phyloP scores from a whole-genome alignment of 2,888 invertebrate genomes.

The Drosophila nr. fundita region DNA sequence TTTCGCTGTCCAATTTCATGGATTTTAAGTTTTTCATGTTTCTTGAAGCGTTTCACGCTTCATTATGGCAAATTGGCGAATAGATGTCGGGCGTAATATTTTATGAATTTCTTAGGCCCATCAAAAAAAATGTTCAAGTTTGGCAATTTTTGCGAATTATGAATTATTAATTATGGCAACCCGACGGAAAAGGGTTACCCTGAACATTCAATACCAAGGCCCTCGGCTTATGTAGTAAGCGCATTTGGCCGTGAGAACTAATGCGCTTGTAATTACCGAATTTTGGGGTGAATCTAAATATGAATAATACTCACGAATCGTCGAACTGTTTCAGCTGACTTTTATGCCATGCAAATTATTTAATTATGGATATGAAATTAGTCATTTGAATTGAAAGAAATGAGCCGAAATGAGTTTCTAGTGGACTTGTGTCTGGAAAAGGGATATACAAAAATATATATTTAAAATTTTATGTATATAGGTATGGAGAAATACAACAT shows the following conservation, averaged over 20 bases:
- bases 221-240: conserved; percentile 46
- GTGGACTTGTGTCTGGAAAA: background rate
- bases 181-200: conserved; percentile 38
- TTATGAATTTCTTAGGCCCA: conserved; percentile 58
- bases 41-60: conserved; percentile 70
- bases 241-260: conserved; percentile 75
- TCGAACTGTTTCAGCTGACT: conserved; percentile 32
- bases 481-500: background rate
- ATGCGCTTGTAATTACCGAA: conserved; percentile 69
- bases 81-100: conserved; percentile 46
- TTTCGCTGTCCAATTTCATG: conserved; percentile 66
- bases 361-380: conserved; percentile 74
- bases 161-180: conserved; percentile 73
- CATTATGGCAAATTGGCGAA: conserved; percentile 69
- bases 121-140: conserved; percentile 25
- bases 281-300: conserved; percentile 39
- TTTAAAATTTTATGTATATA: background rate
- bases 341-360: conserved; percentile 64
- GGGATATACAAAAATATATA: background rate
- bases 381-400: conserved; percentile 31
- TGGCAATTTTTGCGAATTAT: conserved; percentile 65
- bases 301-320: conserved; percentile 28
- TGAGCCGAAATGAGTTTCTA: conserved; percentile 26
- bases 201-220: background rate
- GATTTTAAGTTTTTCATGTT: conserved; percentile 60